These are phyloP conservation scores for Sinocyclocheilus maitianheensis DNA, from an alignment of 2,113 vertebrate species.

Conservation along the genomic window DNA sequence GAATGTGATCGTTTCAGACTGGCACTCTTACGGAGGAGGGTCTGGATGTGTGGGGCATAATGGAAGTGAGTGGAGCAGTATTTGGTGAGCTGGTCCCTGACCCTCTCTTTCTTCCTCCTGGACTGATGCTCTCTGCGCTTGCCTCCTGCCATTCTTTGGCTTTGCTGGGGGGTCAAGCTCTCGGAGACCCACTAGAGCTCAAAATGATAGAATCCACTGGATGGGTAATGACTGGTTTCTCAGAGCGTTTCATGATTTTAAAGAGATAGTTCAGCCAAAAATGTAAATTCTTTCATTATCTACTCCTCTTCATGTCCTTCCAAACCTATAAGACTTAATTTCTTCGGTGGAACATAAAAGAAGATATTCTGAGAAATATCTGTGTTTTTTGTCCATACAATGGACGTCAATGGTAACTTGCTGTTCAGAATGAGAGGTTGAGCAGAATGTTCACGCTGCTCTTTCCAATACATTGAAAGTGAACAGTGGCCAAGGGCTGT, in stretches of 20 bases:
- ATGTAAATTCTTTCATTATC: background rate
- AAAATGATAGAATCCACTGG: conserved; percentile 93
- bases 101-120: conserved; percentile 70
- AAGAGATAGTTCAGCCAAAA: background rate
- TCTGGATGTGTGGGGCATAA: conserved; percentile 91
- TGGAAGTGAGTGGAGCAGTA: conserved; percentile 68
- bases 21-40: conserved; percentile 93
- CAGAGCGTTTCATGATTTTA: background rate
- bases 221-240: conserved; percentile 81
- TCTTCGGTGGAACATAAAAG: background rate
- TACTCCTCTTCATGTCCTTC: background rate
- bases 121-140: conserved; percentile 79
- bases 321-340: background rate
- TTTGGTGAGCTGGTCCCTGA: conserved; percentile 84
- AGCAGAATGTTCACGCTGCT: too few species aligned
- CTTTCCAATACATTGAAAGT: too few species aligned
- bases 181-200: conserved; percentile 94
- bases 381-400: background rate
- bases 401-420: background rate
- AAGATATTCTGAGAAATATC: background rate
- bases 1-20: conserved; percentile 74
- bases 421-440: too few species aligned
- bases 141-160: conserved; percentile 84
- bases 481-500: too few species aligned
- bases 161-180: conserved; percentile 71